A percentile compares a stretch with the other conserved stretches of the same genome.
Conservation (phyloP, 1,140 invertebrate species). For the Calephelis virginiensis region DNA sequence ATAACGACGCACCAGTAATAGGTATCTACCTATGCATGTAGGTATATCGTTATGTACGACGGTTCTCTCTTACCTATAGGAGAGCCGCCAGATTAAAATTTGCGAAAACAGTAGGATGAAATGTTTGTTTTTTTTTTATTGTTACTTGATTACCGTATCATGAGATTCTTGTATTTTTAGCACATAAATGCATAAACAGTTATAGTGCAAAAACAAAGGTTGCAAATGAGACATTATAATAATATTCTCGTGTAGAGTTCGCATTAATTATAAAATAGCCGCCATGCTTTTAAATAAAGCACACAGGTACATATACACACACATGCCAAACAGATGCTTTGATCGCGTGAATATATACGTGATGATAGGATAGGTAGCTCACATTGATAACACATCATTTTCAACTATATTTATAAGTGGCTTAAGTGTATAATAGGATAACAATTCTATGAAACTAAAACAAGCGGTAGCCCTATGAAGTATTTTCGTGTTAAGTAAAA, state of each 20-base stretch:
- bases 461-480: slow-evolving; percentile 10
- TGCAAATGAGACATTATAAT: slow-evolving; percentile 18
- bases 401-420: background rate
- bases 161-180: too few relatives aligned
- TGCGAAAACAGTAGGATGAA: too few relatives aligned
- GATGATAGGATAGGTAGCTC: slow-evolving; percentile 24
- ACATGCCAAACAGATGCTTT: slow-evolving; percentile 24
- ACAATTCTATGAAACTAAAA: slow-evolving; percentile 9
- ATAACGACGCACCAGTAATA: too few relatives aligned
- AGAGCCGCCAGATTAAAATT: too few relatives aligned
- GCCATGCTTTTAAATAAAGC: slow-evolving; percentile 23
- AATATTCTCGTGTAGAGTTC: slow-evolving; percentile 9
- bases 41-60: too few relatives aligned
- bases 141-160: too few relatives aligned
- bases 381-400: background rate
- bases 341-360: slow-evolving; percentile 15
- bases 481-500: background rate
- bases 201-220: slow-evolving; percentile 11
- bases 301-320: slow-evolving; percentile 20
- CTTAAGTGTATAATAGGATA: background rate
- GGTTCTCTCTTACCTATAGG: too few relatives aligned
- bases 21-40: too few relatives aligned
- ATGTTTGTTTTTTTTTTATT: too few relatives aligned
- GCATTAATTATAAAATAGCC: slow-evolving; percentile 18
- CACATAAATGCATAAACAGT: background rate